Evolutionary conservation across 1,140 invertebrate species (phyloP), one percentile per base, ranked within the genome.

Genomic region (Hylaeus anthracinus): DNA sequence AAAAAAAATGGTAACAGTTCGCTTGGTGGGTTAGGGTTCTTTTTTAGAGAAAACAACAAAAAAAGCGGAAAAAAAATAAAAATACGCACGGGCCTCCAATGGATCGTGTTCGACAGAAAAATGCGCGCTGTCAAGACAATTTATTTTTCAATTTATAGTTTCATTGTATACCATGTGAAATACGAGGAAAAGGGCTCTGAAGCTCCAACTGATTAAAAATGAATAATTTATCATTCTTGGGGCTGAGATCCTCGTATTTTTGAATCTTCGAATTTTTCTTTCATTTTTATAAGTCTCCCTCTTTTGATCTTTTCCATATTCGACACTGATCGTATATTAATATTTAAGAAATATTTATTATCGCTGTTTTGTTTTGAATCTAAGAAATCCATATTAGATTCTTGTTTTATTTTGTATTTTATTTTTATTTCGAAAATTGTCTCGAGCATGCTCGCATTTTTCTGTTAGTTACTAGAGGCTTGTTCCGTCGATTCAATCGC

Each of bases 401-500:
- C 26, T 26, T 26, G 26, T 26, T 26, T 26, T 26, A 26, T 26
- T 26, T 26, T 26, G 26, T 26, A 26, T 26, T 26, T 26, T 26
- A 26, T 26, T 26, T 26, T 26, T 26, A 26, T 26, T 26, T 26
- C 26, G 26, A 26, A 26, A 26, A 26, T 72, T 65, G 70, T 84
- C 53, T 78, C 64, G 26, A 71, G 5, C 5, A 1, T 12, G 12
- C 56, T 48, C 58, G 48, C n/a, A 55, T 81, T 87, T 70, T 82
- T 73, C 55, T 75, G 72, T 56, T 72, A 81, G n/a, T 81, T 70
- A 6, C 72, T 72, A 69, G 63, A 87, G 75, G 74, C 63, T 45
- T 79, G 41, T 82, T 75, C 73, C 70, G 77, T 82, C 64, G 83
- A 75, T 86, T 75, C 79, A 87, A 87, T 86, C 83, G 83, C 76